These are phyloP conservation scores for Drosophila nr. fundita DNA, from an alignment of 2,888 invertebrate species.

Conservation along the genomic window DNA sequence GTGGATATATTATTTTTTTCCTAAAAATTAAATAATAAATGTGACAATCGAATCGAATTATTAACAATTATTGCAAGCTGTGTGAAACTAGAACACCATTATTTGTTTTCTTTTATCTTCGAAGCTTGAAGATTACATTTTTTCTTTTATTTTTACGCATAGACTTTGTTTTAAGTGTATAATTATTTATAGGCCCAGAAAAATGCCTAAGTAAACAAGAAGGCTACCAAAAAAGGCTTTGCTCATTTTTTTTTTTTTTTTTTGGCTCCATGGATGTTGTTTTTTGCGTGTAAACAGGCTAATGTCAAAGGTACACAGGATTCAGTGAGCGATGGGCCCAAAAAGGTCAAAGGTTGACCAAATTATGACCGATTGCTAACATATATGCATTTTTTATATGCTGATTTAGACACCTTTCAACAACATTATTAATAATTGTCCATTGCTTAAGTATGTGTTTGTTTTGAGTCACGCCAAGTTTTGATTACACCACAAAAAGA, in stretches of 20 bases:
- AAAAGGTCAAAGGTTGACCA: constrained; percentile 54
- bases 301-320: constrained; percentile 53
- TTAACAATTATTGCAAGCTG: background rate
- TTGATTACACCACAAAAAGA: constrained; percentile 42
- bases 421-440: constrained; percentile 26
- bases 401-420: constrained; percentile 8
- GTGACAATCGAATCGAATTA: background rate
- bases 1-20: background rate
- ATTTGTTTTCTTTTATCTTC: background rate
- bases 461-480: constrained; percentile 42
- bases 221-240: background rate
- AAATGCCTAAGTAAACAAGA: background rate
- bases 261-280: constrained; percentile 15
- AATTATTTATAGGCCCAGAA: background rate
- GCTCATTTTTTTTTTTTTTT: constrained; percentile 24
- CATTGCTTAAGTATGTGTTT: constrained; percentile 12
- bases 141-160: background rate
- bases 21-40: background rate
- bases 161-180: background rate
- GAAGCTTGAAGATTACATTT: background rate
- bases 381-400: background rate
- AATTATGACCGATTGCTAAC: background rate
- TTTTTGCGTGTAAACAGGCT: constrained; percentile 49
- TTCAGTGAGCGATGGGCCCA: background rate
- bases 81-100: accelerated